These are phyloP conservation scores for Limenitis camilla DNA, from an alignment of 2,888 invertebrate genomes.

Conservation along the genomic window DNA sequence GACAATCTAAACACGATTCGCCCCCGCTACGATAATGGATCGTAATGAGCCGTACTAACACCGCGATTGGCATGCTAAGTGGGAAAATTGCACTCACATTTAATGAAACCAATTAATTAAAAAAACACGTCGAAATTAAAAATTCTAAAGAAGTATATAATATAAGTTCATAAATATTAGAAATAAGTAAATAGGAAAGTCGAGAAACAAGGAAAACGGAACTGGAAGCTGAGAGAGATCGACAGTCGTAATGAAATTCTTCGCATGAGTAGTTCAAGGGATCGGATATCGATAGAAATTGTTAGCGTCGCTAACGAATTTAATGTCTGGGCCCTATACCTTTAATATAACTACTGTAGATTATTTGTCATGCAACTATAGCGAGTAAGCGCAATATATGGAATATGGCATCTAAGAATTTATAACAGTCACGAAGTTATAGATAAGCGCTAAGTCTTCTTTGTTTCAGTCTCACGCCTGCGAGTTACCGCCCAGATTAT, in stretches of 20 bases:
- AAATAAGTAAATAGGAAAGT: conserved; percentile 4
- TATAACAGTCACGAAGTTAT: conserved; percentile 47
- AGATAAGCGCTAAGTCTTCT: conserved; percentile 35
- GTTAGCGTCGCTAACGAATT: conserved; percentile 5
- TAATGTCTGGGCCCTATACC: not conserved
- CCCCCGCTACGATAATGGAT: conserved; percentile 51
- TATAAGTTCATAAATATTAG: too few species aligned
- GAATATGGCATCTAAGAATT: conserved; percentile 19
- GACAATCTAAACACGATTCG: conserved; percentile 50
- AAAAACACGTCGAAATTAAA: conserved; percentile 13
- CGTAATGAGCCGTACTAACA: conserved; percentile 48
- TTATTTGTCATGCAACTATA: conserved; percentile 1
- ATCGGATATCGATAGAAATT: conserved; percentile 16
- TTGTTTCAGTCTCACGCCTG: conserved; percentile 64
- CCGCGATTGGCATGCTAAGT: conserved; percentile 52
- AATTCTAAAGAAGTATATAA: not conserved
- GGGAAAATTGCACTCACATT: conserved; percentile 17
- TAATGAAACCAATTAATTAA: conserved; percentile 34
- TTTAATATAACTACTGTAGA: not conserved
- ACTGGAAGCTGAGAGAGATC: conserved; percentile 15
- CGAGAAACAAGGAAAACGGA: conserved; percentile 14
- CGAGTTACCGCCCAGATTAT: conserved; percentile 51
- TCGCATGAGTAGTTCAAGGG: conserved; percentile 13
- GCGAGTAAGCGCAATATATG: conserved; percentile 14
- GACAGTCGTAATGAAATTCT: conserved; percentile 16